phyloP scores from a whole-genome alignment of 2,888 invertebrate species.

The Seira musarum region DNA sequence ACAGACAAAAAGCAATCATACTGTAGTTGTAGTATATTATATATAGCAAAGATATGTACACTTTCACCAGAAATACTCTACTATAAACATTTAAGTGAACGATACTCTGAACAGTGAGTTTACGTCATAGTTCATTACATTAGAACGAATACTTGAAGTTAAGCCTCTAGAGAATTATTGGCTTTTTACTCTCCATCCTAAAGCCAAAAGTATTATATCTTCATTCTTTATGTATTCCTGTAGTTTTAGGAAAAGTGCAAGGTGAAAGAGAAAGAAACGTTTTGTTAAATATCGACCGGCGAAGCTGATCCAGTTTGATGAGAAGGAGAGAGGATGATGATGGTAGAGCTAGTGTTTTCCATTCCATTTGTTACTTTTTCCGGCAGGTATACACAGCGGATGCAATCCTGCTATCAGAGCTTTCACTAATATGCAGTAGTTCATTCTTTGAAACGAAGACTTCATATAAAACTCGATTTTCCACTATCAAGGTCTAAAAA shows the following conservation, averaged over 20 bases:
- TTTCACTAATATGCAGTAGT: too few relatives aligned
- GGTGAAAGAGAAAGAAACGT: conserved; percentile 4
- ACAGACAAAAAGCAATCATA: background rate
- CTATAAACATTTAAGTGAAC: too few relatives aligned
- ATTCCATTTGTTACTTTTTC: conserved; percentile 6
- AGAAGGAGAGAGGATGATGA: background rate
- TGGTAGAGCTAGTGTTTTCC: background rate
- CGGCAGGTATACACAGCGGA: background rate
- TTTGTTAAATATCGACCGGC: conserved; percentile 42
- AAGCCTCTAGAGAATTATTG: conserved; percentile 12
- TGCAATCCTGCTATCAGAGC: too few relatives aligned
- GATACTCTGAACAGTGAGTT: background rate
- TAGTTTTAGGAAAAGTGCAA: conserved; percentile 13
- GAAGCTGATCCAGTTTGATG: conserved; percentile 20
- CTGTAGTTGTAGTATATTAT: too few relatives aligned
- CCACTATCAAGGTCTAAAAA: too few relatives aligned
- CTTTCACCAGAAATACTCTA: too few relatives aligned
- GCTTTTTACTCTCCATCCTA: background rate
- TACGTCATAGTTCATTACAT: conserved; percentile 13
- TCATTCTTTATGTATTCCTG: too few relatives aligned
- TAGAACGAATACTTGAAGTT: background rate
- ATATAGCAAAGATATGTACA: too few relatives aligned
- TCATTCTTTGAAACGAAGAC: too few relatives aligned
- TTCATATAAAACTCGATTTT: too few relatives aligned
- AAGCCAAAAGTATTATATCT: too few relatives aligned